Evolutionary conservation across 2,113 vertebrate genomes (phyloP).

Genomic region (Hoplias malabaricus): DNA sequence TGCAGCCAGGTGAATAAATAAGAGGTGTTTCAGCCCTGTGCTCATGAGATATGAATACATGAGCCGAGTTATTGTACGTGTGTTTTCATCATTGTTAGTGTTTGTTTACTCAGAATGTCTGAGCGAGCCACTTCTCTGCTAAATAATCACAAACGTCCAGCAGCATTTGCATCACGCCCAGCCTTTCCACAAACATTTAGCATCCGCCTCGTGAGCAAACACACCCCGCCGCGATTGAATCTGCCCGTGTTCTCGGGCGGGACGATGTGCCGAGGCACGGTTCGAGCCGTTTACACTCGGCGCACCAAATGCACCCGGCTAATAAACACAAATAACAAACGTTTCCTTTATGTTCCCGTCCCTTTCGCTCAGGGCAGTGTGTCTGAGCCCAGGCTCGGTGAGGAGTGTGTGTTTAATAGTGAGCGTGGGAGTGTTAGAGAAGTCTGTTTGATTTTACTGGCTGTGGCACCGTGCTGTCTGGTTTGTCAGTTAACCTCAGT

Average conservation of each 20-base stretch:
- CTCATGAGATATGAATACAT: too few relatives aligned
- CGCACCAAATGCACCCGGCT: slow-evolving; percentile 29
- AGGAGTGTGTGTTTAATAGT: background rate
- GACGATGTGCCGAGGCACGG: slow-evolving; percentile 39
- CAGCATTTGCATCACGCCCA: slow-evolving; percentile 53
- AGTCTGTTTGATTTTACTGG: background rate
- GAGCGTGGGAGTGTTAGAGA: background rate
- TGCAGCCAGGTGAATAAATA: too few relatives aligned
- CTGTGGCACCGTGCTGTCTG: slow-evolving; percentile 29
- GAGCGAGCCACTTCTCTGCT: slow-evolving; percentile 22
- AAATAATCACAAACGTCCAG: slow-evolving; percentile 33
- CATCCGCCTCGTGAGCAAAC: slow-evolving; percentile 23
- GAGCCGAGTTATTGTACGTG: background rate
- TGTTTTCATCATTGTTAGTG: slow-evolving; percentile 22
- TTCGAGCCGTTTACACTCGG: slow-evolving; percentile 39
- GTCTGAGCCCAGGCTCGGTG: background rate
- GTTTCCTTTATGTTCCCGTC: slow-evolving; percentile 1
- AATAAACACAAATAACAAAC: slow-evolving; percentile 34
- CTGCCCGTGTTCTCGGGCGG: slow-evolving; percentile 27
- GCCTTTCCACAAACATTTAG: slow-evolving; percentile 54
- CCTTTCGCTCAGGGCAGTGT: slow-evolving; percentile 1
- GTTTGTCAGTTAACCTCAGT: slow-evolving; percentile 29
- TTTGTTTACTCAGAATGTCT: slow-evolving; percentile 7
- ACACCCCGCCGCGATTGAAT: slow-evolving; percentile 27
- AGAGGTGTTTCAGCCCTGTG: too few relatives aligned